Conservation (phyloP, 2,797 vertebrate species). For the Chelon auratus region DNA sequence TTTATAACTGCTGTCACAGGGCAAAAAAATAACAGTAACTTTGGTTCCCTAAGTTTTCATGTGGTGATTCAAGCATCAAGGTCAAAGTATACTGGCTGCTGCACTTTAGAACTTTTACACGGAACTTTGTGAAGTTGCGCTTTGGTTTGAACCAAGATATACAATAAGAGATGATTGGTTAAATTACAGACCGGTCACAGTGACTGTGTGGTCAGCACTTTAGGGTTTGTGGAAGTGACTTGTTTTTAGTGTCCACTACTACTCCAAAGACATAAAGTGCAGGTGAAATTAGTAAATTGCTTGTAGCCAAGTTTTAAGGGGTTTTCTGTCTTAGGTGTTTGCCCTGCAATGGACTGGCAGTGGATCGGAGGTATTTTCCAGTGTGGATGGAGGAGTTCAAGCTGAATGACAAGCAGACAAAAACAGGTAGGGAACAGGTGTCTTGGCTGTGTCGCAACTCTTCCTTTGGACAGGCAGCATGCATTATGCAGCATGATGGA, state of each 20-base stretch:
- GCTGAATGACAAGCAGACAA: neutral
- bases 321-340: conserved; percentile 4
- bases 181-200: too few relatives aligned
- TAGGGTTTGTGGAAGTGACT: too few relatives aligned
- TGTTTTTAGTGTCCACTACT: neutral
- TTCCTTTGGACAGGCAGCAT: too few relatives aligned
- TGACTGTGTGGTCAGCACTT: too few relatives aligned
- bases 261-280: neutral
- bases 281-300: conserved; percentile 4
- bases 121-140: conserved; percentile 9
- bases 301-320: neutral
- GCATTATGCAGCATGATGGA: too few relatives aligned
- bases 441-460: neutral
- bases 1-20: conserved; percentile 34
- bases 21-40: conserved; percentile 6
- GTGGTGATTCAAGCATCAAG: conserved; percentile 18
- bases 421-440: neutral
- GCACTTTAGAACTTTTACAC: neutral
- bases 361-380: neutral
- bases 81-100: conserved; percentile 12
- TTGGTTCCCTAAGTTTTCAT: conserved; percentile 15
- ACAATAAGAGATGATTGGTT: neutral
- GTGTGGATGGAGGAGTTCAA: neutral
- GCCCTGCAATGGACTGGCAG: neutral
- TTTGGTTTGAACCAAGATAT: conserved; percentile 10